Percentiles rank a stretch among this genome's conserved stretches.
These are phyloP conservation scores for Oreortyx pictus DNA, from an alignment of 2,797 vertebrate genomes.

Conservation along the genomic window DNA sequence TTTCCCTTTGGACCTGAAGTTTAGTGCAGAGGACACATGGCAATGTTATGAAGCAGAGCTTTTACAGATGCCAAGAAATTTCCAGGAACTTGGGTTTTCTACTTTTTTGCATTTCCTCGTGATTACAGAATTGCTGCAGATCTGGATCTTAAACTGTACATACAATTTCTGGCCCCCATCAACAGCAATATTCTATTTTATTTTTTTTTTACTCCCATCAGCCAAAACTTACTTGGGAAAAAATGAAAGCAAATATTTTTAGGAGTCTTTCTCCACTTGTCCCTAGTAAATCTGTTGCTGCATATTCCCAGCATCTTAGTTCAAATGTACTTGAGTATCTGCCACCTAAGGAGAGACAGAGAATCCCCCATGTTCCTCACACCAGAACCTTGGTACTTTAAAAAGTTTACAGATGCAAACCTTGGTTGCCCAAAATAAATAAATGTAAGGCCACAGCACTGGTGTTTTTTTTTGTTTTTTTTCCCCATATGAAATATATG, in stretches of 20 bases:
- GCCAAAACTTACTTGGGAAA: neutral
- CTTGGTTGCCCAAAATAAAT: neutral
- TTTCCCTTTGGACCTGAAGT: neutral
- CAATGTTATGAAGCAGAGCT: neutral
- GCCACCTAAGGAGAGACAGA: neutral
- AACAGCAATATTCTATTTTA: neutral
- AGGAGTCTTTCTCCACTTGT: neutral
- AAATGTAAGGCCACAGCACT: neutral
- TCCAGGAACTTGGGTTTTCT: neutral
- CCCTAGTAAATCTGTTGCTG: neutral
- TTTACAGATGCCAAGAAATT: neutral
- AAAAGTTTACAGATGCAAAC: neutral
- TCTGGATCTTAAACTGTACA: neutral
- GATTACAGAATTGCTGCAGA: neutral
- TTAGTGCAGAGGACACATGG: neutral
- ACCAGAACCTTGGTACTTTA: neutral
- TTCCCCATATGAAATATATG: neutral
- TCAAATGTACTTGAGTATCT: neutral
- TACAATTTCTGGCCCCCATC: fast-evolving
- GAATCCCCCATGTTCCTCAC: neutral
- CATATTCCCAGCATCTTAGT: neutral
- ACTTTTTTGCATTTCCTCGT: neutral
- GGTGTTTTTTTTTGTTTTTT: neutral
- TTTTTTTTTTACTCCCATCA: neutral
- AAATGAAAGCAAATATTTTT: neutral